Evolutionary conservation across 2,113 vertebrate species (phyloP).

Genomic region (Stigmatopora argus): DNA sequence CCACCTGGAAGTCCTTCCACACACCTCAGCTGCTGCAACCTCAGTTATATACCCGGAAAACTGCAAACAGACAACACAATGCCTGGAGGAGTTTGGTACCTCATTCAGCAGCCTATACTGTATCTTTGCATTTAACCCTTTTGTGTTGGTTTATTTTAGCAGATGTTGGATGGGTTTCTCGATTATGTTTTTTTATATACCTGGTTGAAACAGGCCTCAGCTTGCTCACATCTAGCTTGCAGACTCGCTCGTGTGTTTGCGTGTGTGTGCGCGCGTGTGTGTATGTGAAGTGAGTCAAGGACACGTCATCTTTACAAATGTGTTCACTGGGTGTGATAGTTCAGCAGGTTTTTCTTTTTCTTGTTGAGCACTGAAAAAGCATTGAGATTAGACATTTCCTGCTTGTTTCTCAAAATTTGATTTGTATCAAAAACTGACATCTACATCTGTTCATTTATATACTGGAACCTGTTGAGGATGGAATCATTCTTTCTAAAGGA

Average conservation of each 20-base stretch:
- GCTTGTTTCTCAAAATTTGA: slow-evolving; percentile 24
- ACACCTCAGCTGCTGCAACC: slow-evolving; percentile 75
- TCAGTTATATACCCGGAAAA: slow-evolving; percentile 72
- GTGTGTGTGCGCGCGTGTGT: slow-evolving; percentile 18
- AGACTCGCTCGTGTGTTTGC: slow-evolving; percentile 46
- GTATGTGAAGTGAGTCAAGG: slow-evolving; percentile 64
- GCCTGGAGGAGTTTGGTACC: slow-evolving; percentile 69
- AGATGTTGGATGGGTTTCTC: slow-evolving; percentile 44
- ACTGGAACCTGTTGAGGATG: slow-evolving; percentile 61
- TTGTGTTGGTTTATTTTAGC: slow-evolving; percentile 53
- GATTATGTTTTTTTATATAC: slow-evolving; percentile 33
- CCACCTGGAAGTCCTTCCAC: slow-evolving; percentile 64
- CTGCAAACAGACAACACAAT: slow-evolving; percentile 63
- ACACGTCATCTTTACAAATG: slow-evolving; percentile 63
- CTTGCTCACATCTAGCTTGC: slow-evolving; percentile 44
- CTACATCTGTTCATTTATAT: slow-evolving; percentile 57
- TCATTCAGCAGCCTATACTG: slow-evolving; percentile 63
- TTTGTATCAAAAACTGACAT: slow-evolving; percentile 38
- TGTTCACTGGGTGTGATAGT: slow-evolving; percentile 71
- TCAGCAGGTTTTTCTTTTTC: slow-evolving; percentile 63
- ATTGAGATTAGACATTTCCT: slow-evolving; percentile 46
- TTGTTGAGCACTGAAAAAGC: slow-evolving; percentile 72
- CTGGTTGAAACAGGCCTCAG: slow-evolving; percentile 43
- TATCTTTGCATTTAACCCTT: slow-evolving; percentile 61
- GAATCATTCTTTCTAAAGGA: slow-evolving; percentile 70